Percentiles rank a stretch among this genome's conserved stretches.
These are phyloP conservation scores for Punctoribates punctum DNA, from an alignment of 2,888 invertebrate genomes.

Conservation along the genomic window DNA sequence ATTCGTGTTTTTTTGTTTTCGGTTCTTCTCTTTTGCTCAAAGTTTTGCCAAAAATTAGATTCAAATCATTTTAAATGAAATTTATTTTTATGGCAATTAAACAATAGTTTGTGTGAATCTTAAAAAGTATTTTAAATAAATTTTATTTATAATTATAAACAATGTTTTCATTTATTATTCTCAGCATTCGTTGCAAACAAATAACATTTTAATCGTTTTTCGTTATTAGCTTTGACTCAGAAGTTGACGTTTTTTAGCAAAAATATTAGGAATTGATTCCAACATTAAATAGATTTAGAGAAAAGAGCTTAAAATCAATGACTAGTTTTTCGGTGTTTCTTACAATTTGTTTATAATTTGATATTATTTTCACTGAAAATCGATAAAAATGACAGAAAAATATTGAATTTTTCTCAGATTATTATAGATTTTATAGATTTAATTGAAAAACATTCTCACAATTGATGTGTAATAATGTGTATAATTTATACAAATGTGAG, in stretches of 20 bases:
- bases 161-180: no score
- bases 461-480: conserved; percentile 8
- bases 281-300: not conserved
- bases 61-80: not conserved
- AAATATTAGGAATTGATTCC: no score
- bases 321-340: not conserved
- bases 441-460: not conserved
- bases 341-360: not conserved
- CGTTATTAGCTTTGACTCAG: no score
- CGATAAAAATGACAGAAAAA: conserved; percentile 2
- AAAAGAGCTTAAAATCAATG: not conserved
- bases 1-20: not conserved
- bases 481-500: conserved; percentile 27
- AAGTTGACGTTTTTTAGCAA: no score
- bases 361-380: not conserved
- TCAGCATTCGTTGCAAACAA: no score
- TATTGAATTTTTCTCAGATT: not conserved
- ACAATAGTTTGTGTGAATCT: no score
- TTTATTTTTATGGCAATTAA: not conserved
- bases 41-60: not conserved
- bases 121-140: no score
- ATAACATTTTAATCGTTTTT: no score
- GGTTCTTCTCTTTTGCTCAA: not conserved
- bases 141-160: no score
- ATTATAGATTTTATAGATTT: not conserved